Evolutionary conservation across 2,113 vertebrate species (phyloP), one percentile per base, ranked within the genome.

Genomic region (Nerophis ophidion): DNA sequence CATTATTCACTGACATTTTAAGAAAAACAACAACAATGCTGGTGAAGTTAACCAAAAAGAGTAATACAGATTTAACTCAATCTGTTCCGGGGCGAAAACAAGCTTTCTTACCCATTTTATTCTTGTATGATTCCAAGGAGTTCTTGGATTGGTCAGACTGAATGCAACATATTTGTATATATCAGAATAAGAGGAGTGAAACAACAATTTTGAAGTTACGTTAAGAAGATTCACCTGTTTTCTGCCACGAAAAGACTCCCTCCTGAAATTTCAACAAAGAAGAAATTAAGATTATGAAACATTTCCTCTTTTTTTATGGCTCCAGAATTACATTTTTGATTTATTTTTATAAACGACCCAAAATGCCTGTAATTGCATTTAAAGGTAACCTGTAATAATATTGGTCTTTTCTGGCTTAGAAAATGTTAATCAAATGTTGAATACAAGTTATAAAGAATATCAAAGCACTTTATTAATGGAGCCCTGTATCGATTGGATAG

Each of bases 71-170:
- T 10, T 42, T 10, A 42, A 10, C 8, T 42, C 40, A 42, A 42
- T 1, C 40, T 42, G 8, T 9, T 42, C 11, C 8, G 40, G 8
- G 40, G 40, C 8, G 40, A 42, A 0, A 44, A 12, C 16, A 56
- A 56, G 11, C 36, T 42, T 19, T 77, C 82, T 72, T 70, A 90
- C 91, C 89, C 69, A 88, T 85, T 81, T 88, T 89, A 66, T 84
- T 89, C 65, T 75, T 89, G 36, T 84, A 78, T 44, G 81, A 82
- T 62, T 76, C 87, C 46, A 71, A 58, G 19, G 78, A 65, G 54
- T 47, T 83, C 84, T 81, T 87, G 51, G 82, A 72, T 52, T 82
- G 81, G 44, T 89, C 87, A 53, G 69, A 63, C 91, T 92, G 65
- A 57, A 76, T 40, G 34, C 68, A 53, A 79, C 14, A 79, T 44